phyloP scores from a whole-genome alignment of 1,140 invertebrate species.

The Pectinophora gossypiella region DNA sequence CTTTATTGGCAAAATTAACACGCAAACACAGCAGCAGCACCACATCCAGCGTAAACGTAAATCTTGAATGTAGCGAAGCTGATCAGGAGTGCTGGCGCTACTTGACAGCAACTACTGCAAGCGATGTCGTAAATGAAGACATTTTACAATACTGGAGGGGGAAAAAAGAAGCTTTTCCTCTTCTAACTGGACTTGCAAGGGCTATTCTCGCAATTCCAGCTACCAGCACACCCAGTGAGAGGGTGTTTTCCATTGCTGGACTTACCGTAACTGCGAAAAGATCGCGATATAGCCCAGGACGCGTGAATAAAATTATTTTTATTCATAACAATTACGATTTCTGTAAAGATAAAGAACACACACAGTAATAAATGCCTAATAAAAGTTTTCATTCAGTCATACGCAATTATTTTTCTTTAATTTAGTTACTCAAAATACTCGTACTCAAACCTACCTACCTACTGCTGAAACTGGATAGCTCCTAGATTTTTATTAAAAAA shows the following conservation, averaged over 20 bases:
- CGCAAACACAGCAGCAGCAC: background rate
- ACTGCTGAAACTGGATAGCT: no score
- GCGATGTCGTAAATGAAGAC: slow-evolving; percentile 3
- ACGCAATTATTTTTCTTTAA: no score
- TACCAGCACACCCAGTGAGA: slow-evolving; percentile 21
- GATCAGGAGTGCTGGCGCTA: slow-evolving; percentile 6
- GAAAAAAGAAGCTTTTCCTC: slow-evolving; percentile 1
- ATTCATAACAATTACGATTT: slow-evolving; percentile 22
- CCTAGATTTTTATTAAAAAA: no score
- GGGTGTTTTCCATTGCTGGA: slow-evolving; percentile 22
- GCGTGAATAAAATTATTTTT: slow-evolving; percentile 25
- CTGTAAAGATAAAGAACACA: no score
- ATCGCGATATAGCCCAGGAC: slow-evolving; percentile 9
- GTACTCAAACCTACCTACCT: no score
- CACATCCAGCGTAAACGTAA: no score
- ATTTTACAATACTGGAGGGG: slow-evolving; percentile 14
- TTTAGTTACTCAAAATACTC: no score
- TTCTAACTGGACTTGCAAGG: slow-evolving; percentile 10
- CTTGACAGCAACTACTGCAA: background rate
- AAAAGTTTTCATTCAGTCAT: no score
- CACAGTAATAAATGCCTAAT: no score
- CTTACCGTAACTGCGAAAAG: slow-evolving; percentile 13
- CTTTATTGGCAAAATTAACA: no score
- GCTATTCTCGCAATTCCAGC: slow-evolving; percentile 20
- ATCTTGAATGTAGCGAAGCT: no score